Evolutionary conservation across 2,797 vertebrate species (phyloP).

Genomic region (Chromis chromis): DNA sequence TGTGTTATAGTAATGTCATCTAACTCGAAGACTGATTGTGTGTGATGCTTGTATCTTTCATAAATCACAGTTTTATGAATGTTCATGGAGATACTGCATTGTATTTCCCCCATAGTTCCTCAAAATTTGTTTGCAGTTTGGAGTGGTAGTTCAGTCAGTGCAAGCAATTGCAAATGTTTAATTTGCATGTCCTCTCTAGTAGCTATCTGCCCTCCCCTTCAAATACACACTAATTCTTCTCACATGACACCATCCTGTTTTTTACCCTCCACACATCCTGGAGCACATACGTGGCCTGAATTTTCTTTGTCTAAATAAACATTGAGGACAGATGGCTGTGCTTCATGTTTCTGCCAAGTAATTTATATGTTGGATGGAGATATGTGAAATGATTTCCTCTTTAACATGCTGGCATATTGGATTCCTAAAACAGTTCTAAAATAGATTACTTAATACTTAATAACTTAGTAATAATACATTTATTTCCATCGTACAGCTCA

Average conservation of each 20-base stretch:
- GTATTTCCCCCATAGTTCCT: constrained; percentile 12
- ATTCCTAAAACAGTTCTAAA: constrained; percentile 14
- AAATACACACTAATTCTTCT: constrained; percentile 58
- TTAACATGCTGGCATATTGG: neutral
- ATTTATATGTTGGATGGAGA: neutral
- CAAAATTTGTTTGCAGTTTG: constrained; percentile 56
- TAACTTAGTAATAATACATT: too few species aligned
- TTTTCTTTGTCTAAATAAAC: constrained; percentile 33
- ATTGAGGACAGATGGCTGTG: neutral
- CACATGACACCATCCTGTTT: constrained; percentile 81
- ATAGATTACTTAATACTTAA: neutral
- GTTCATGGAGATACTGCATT: constrained; percentile 2
- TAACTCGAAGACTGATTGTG: neutral
- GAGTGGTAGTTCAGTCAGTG: constrained; percentile 63
- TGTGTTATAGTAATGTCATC: constrained; percentile 12
- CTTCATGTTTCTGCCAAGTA: neutral
- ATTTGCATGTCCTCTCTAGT: constrained; percentile 80
- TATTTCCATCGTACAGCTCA: too few species aligned
- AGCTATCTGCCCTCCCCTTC: constrained; percentile 54
- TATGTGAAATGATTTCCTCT: neutral
- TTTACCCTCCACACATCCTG: constrained; percentile 72
- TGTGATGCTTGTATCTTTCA: constrained; percentile 13
- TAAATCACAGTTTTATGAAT: constrained; percentile 53
- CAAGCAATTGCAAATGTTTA: constrained; percentile 79
- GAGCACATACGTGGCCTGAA: constrained; percentile 21